Conservation (phyloP, 1,140 invertebrate species). For the Drosophila tsacasi region DNA sequence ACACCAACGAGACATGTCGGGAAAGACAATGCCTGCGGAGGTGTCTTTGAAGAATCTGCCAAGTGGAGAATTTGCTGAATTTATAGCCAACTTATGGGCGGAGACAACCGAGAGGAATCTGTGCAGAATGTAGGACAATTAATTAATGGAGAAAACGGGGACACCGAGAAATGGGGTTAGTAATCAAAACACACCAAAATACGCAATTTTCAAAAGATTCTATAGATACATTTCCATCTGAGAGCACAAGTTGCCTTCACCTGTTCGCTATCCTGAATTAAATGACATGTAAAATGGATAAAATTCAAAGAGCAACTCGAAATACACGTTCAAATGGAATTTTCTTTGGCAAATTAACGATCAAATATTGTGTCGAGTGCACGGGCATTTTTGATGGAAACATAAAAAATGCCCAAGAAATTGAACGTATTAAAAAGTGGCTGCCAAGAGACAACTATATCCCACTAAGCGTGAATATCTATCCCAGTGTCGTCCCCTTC, state of each 20-base stretch:
- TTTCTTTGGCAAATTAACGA: constrained; percentile 66
- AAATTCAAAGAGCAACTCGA: constrained; percentile 45
- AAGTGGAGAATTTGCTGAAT: constrained; percentile 49
- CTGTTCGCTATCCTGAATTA: constrained; percentile 51
- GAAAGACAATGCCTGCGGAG: constrained; percentile 37
- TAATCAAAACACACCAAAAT: too few relatives aligned
- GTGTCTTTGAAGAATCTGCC: constrained; percentile 39
- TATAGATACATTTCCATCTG: constrained; percentile 7
- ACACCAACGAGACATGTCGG: constrained; percentile 3
- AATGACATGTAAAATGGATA: constrained; percentile 61
- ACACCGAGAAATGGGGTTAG: not conserved
- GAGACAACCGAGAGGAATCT: not conserved
- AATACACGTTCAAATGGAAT: constrained; percentile 55
- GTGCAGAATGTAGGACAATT: constrained; percentile 6
- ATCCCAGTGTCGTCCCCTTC: constrained; percentile 3
- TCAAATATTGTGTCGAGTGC: constrained; percentile 66
- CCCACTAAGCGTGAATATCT: constrained; percentile 15
- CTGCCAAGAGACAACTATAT: constrained; percentile 68
- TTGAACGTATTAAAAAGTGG: constrained; percentile 55
- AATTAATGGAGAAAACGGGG: constrained; percentile 15
- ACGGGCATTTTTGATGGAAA: constrained; percentile 46
- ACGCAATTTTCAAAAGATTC: not conserved
- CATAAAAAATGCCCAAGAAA: constrained; percentile 47
- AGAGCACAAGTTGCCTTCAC: constrained; percentile 36
- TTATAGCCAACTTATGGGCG: constrained; percentile 58